phyloP scores from a whole-genome alignment of 1,140 invertebrate species.

The Melanaphis sacchari region DNA sequence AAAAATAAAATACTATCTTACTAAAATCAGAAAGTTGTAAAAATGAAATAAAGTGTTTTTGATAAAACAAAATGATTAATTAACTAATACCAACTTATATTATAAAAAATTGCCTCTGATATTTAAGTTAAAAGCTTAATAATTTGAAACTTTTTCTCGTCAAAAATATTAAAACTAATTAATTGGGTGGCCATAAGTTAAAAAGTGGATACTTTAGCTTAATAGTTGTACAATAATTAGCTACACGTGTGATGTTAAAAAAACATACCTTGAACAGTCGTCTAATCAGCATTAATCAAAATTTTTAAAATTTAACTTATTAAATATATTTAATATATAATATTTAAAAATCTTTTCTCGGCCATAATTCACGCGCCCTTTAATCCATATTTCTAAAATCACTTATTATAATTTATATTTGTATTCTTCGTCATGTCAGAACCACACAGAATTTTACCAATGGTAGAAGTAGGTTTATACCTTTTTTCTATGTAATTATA shows the following conservation, averaged over 20 bases:
- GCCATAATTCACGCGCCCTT: neutral
- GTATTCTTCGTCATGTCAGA: neutral
- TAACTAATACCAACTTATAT: slow-evolving; percentile 35
- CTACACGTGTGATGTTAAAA: neutral
- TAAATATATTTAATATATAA: neutral
- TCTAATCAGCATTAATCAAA: neutral
- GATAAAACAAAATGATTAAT: slow-evolving; percentile 37
- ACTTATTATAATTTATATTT: neutral
- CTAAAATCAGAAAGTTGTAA: slow-evolving; percentile 31
- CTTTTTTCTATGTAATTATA: too few relatives aligned
- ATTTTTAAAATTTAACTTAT: neutral
- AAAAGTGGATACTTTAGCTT: neutral
- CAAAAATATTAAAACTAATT: slow-evolving; percentile 11
- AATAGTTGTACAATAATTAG: neutral
- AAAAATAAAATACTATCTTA: neutral
- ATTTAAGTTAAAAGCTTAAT: slow-evolving; percentile 27
- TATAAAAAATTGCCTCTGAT: slow-evolving; percentile 35
- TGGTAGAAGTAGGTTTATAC: too few relatives aligned
- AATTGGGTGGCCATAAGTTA: neutral
- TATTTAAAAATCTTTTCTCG: neutral
- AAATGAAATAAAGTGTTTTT: slow-evolving; percentile 26
- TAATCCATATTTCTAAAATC: neutral
- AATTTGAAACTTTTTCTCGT: slow-evolving; percentile 37
- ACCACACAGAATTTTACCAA: neutral
- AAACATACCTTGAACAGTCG: neutral